Evolutionary conservation across 2,888 invertebrate species (phyloP).

Genomic region (Pharmacophagus antenor): DNA sequence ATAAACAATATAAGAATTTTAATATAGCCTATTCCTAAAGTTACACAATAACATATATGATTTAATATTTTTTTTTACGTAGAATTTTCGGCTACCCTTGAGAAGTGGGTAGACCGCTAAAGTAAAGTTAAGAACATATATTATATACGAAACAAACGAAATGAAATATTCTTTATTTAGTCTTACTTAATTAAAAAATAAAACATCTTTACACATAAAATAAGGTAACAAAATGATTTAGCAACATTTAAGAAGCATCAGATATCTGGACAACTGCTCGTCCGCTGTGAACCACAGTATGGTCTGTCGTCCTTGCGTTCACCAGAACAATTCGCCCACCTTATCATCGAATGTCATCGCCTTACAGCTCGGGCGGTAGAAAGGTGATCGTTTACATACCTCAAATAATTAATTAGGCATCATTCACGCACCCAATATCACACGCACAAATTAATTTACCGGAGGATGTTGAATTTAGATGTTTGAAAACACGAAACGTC

Average conservation of each 20-base stretch:
- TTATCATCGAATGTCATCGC: conserved; percentile 73
- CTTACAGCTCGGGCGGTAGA: conserved; percentile 59
- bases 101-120: not conserved
- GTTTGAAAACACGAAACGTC: conserved; percentile 57
- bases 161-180: not conserved
- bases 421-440: conserved; percentile 46
- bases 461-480: conserved; percentile 38
- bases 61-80: not conserved
- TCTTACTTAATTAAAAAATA: not conserved
- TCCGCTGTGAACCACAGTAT: conserved; percentile 41
- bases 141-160: too few species aligned
- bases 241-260: conserved; percentile 2
- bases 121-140: not conserved
- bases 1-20: too few species aligned
- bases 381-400: conserved; percentile 64
- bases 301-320: conserved; percentile 72
- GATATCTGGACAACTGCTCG: conserved; percentile 26
- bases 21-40: too few species aligned
- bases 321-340: conserved; percentile 57
- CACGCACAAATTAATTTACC: conserved; percentile 36
- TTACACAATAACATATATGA: too few species aligned
- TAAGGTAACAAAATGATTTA: not conserved
- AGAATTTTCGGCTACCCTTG: not conserved
- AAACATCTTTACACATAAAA: not conserved
- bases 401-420: conserved; percentile 59